Evolutionary conservation across 2,797 vertebrate species (phyloP).

Genomic region (Smutsia temminckii): DNA sequence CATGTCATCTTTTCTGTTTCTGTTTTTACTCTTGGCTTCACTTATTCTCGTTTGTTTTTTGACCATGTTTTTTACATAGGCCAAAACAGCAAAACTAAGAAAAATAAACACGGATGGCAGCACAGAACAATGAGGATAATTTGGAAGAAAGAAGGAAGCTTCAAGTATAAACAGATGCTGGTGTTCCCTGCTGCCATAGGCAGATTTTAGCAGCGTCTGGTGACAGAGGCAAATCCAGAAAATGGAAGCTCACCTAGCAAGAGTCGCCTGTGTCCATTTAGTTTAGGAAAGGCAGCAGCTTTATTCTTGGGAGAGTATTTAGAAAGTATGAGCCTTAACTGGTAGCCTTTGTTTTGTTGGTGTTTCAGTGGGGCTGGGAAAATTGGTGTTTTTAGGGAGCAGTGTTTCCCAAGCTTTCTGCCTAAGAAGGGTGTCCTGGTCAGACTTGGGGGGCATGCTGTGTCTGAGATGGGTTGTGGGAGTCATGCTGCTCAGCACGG

Average conservation of each 20-base stretch:
- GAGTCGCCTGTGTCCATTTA: fast-evolving
- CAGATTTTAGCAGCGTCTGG: neutral
- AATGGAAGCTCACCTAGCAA: fast-evolving
- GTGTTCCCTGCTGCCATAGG: neutral
- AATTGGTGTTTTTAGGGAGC: fast-evolving
- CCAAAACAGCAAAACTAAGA: neutral
- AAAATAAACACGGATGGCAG: neutral
- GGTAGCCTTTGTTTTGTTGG: neutral
- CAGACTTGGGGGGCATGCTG: fast-evolving
- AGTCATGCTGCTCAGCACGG: neutral
- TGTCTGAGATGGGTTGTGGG: fast-evolving
- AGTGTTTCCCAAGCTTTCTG: neutral
- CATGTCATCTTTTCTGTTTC: neutral
- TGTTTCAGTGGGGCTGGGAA: neutral
- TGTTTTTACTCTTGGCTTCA: neutral
- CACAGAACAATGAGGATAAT: fast-evolving
- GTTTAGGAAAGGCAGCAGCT: neutral
- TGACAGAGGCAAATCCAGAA: neutral
- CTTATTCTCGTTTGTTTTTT: neutral
- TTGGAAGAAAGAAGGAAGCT: neutral
- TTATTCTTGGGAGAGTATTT: neutral
- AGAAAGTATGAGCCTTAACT: neutral
- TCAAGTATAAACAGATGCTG: fast-evolving
- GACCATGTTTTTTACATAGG: neutral
- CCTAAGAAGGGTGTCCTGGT: neutral